A percentile compares a stretch with the other conserved stretches of the same genome.
These are phyloP conservation scores for Propsilocerus akamusi DNA, from an alignment of 1,140 invertebrate genomes.

Conservation along the genomic window DNA sequence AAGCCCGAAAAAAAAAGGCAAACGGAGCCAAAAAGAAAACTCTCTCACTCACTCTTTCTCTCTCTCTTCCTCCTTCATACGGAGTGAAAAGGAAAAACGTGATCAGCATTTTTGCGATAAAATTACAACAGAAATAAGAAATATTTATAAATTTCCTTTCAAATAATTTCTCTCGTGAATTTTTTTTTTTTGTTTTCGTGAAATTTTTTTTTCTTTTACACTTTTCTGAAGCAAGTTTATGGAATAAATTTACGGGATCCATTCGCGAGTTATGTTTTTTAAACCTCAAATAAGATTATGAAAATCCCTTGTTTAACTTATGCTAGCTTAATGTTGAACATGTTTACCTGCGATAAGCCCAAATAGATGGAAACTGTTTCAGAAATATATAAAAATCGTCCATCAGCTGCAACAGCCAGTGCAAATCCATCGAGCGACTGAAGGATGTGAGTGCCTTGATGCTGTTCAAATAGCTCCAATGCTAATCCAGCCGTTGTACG, in stretches of 20 bases:
- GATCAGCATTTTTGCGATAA: conserved; percentile 1
- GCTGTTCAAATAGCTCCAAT: conserved; percentile 82
- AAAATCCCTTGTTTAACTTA: too few species aligned
- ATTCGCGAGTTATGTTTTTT: too few species aligned
- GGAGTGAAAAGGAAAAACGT: too few species aligned
- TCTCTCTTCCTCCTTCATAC: background rate
- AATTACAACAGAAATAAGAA: background rate
- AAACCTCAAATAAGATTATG: too few species aligned
- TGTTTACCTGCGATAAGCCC: conserved; percentile 81
- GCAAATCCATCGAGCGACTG: conserved; percentile 94
- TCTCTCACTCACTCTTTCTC: background rate
- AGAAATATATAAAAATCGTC: conserved; percentile 93
- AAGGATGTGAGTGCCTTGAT: conserved; percentile 93
- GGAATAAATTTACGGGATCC: too few species aligned
- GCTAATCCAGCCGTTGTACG: conserved; percentile 42
- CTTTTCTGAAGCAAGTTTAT: too few species aligned
- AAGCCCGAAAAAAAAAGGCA: background rate
- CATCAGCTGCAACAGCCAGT: conserved; percentile 83
- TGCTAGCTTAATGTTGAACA: too few species aligned
- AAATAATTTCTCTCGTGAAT: too few species aligned
- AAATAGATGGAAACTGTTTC: conserved; percentile 98
- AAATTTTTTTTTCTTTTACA: too few species aligned
- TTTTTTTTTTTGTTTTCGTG: too few species aligned
- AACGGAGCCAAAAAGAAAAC: background rate
- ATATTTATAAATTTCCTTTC: too few species aligned